Conservation (phyloP, 2,888 invertebrate genomes). For the Conus canariensis region DNA sequence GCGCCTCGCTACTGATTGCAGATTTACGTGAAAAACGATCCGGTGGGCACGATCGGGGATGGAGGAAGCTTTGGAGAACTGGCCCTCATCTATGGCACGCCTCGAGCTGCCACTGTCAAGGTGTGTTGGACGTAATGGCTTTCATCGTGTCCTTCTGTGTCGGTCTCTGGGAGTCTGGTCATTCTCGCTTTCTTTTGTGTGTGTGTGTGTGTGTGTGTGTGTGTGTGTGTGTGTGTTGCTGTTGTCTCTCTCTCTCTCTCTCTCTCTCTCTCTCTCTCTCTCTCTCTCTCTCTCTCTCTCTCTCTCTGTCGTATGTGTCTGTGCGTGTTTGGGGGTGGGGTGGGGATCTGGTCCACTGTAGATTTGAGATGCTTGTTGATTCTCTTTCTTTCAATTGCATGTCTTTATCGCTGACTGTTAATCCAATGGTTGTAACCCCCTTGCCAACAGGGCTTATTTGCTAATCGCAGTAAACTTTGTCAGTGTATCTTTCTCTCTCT, state of each 20-base stretch:
- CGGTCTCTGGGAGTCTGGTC: background rate
- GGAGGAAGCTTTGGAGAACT: conserved; percentile 99
- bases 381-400: background rate
- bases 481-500: background rate
- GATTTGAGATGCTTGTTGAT: background rate
- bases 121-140: conserved; percentile 57
- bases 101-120: conserved; percentile 98
- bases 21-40: conserved; percentile 80
- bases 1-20: conserved; percentile 47
- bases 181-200: too few relatives aligned
- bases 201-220: too few relatives aligned
- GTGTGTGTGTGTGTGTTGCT: too few relatives aligned
- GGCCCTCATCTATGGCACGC: conserved; percentile 98
- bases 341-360: too few relatives aligned
- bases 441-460: too few relatives aligned
- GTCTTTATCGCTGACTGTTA: background rate
- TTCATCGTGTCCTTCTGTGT: background rate
- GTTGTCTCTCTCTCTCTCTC: background rate
- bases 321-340: too few relatives aligned
- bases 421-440: too few relatives aligned
- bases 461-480: background rate
- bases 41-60: conserved; percentile 96
- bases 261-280: conserved; percentile 18
- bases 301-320: background rate
- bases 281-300: background rate